Conservation (phyloP, 2,113 vertebrate genomes). For the Salminus brasiliensis region DNA sequence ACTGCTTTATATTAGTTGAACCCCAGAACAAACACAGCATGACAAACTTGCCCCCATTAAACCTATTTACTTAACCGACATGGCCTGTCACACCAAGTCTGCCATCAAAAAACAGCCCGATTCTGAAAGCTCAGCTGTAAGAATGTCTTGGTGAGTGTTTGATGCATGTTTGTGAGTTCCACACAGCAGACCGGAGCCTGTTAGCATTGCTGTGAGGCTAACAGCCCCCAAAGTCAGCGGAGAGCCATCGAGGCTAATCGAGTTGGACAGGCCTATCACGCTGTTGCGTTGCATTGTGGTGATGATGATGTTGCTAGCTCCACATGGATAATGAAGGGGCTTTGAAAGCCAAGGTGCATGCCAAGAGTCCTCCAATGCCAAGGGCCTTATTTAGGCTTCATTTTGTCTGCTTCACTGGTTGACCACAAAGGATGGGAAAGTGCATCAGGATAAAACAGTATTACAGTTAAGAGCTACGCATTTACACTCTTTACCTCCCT, state of each 20-base stretch:
- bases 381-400: slow-evolving; percentile 36
- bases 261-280: slow-evolving; percentile 28
- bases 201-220: background rate
- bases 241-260: slow-evolving; percentile 6
- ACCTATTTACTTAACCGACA: background rate
- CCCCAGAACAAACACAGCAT: background rate
- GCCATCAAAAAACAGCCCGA: background rate
- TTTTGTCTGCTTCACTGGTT: slow-evolving; percentile 32
- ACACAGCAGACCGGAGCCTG: background rate
- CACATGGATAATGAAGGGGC: slow-evolving; percentile 24
- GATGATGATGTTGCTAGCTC: background rate
- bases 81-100: background rate
- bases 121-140: background rate
- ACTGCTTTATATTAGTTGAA: too few relatives aligned
- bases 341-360: slow-evolving; percentile 12
- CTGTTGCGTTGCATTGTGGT: slow-evolving; percentile 24
- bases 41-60: background rate
- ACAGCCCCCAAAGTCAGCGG: background rate
- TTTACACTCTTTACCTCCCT: slow-evolving; percentile 8
- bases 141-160: slow-evolving; percentile 1
- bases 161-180: background rate
- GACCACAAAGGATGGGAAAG: background rate
- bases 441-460: background rate
- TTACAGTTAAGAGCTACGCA: background rate
- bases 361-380: slow-evolving; percentile 15